Evolutionary conservation across 2,888 invertebrate species (phyloP).

Genomic region (Subacronicta megacephala): DNA sequence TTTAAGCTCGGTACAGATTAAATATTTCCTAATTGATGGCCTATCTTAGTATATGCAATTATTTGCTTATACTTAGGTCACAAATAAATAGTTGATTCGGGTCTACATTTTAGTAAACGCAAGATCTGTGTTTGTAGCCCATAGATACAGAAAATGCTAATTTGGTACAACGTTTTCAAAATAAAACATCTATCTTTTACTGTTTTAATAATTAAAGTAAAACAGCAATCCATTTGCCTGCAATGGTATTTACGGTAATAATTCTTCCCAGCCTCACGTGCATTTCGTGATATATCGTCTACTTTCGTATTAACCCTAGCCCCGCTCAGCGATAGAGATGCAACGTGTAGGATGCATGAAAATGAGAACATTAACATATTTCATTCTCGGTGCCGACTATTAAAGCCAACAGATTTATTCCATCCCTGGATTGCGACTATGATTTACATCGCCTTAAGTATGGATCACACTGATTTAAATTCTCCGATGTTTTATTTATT

Average conservation of each 20-base stretch:
- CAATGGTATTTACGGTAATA: neutral
- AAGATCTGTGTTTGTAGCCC: too few relatives aligned
- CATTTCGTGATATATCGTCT: constrained; percentile 1
- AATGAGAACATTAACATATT: constrained; percentile 20
- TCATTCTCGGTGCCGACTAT: constrained; percentile 19
- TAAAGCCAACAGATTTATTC: constrained; percentile 32
- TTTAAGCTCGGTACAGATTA: too few relatives aligned
- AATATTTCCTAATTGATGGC: too few relatives aligned
- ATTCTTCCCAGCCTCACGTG: neutral
- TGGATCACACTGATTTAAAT: constrained; percentile 41
- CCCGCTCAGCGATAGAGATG: constrained; percentile 15
- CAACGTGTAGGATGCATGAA: constrained; percentile 26
- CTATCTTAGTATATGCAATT: too few relatives aligned
- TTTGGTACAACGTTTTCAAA: too few relatives aligned
- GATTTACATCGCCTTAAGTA: constrained; percentile 8
- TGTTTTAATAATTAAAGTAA: neutral
- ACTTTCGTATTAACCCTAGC: neutral
- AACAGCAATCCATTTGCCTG: neutral
- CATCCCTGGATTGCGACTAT: constrained; percentile 11
- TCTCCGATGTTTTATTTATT: constrained; percentile 43
- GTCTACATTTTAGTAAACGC: too few relatives aligned
- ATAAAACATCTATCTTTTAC: neutral
- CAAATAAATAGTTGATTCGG: too few relatives aligned
- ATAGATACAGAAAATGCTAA: too few relatives aligned
- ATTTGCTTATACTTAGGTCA: too few relatives aligned